phyloP scores from a whole-genome alignment of 2,113 vertebrate genomes.

The Brachionichthys hirsutus region DNA sequence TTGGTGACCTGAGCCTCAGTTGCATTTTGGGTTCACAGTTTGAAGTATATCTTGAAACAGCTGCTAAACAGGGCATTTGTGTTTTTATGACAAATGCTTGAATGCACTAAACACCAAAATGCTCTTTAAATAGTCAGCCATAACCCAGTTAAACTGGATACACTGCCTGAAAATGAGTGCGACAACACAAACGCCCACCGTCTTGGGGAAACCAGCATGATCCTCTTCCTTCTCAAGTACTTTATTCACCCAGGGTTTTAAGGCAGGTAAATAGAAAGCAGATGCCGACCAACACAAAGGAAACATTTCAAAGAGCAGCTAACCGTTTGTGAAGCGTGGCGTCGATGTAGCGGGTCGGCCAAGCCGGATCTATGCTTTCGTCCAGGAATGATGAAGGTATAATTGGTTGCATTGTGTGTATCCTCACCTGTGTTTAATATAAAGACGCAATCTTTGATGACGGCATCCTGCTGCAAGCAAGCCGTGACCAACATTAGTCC shows the following conservation, averaged over 20 bases:
- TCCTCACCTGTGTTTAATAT: conserved; percentile 60
- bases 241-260: conserved; percentile 31
- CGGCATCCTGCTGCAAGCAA: conserved; percentile 28
- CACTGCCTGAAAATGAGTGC: conserved; percentile 21
- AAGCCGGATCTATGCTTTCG: conserved; percentile 43
- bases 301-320: conserved; percentile 53
- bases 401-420: conserved; percentile 21
- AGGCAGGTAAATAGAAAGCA: conserved; percentile 69
- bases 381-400: conserved; percentile 9
- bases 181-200: conserved; percentile 18
- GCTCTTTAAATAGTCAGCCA: conserved; percentile 8
- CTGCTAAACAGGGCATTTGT: conserved; percentile 3
- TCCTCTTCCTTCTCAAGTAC: conserved; percentile 37
- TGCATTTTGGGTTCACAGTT: too few relatives aligned
- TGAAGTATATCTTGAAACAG: not conserved
- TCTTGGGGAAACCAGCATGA: conserved; percentile 4
- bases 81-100: conserved; percentile 8
- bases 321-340: conserved; percentile 59
- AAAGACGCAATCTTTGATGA: conserved; percentile 33
- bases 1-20: too few relatives aligned
- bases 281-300: conserved; percentile 61
- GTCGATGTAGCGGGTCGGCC: conserved; percentile 32
- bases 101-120: conserved; percentile 11
- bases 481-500: conserved; percentile 26
- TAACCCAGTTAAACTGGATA: conserved; percentile 5